Percentiles rank a stretch among this genome's conserved stretches.
phyloP scores from a whole-genome alignment of 2,888 invertebrate genomes.

The Anodontia alba region DNA sequence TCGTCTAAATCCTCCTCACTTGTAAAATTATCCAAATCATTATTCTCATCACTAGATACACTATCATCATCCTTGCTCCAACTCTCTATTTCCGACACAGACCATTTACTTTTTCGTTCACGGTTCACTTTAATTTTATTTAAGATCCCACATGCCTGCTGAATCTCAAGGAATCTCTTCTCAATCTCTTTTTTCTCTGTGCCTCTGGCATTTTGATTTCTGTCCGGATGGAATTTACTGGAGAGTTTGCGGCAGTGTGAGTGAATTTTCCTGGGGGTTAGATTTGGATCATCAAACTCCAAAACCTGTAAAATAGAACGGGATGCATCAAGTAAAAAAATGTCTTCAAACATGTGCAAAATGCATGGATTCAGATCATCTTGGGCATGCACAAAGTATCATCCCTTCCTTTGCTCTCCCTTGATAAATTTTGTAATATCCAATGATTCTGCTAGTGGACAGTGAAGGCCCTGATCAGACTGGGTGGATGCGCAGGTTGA shows the following conservation, averaged over 20 bases:
- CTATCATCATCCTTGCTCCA: neutral
- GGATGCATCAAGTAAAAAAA: too few species aligned
- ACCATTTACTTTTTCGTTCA: conserved; percentile 49
- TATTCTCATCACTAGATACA: neutral
- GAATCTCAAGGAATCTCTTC: conserved; percentile 49
- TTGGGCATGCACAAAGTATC: too few species aligned
- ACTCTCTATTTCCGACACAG: neutral
- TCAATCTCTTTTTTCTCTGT: conserved; percentile 33
- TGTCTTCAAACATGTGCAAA: too few species aligned
- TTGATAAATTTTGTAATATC: too few species aligned
- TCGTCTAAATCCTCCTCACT: neutral
- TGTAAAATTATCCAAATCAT: conserved; percentile 5
- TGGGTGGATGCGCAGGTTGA: too few species aligned
- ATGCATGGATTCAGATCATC: too few species aligned
- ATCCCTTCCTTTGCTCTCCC: too few species aligned
- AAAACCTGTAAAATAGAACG: conserved; percentile 42
- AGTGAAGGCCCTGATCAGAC: too few species aligned
- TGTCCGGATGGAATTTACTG: conserved; percentile 50
- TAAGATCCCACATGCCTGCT: conserved; percentile 50
- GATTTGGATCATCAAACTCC: conserved; percentile 32
- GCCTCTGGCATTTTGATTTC: conserved; percentile 30
- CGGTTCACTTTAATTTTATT: conserved; percentile 39
- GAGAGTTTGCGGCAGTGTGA: conserved; percentile 48
- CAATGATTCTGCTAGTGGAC: too few species aligned
- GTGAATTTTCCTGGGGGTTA: conserved; percentile 36